phyloP scores from a whole-genome alignment of 2,888 invertebrate genomes.

The Heliconius cydno region DNA sequence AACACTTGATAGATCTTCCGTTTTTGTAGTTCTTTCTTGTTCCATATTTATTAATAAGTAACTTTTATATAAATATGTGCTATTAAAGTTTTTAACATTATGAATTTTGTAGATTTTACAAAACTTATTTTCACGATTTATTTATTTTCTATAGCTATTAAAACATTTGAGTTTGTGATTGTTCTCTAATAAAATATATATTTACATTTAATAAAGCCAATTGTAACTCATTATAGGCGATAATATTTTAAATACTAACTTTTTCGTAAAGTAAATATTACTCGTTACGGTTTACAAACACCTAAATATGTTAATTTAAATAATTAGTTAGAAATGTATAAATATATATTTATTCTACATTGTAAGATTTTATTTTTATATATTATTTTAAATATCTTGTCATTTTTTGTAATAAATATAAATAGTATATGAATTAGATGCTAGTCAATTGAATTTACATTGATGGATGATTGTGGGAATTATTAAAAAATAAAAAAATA shows the following conservation, averaged over 20 bases:
- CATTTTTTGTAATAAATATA: slow-evolving; percentile 42
- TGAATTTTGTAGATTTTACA: slow-evolving; percentile 1
- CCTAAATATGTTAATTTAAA: slow-evolving; percentile 14
- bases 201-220: neutral
- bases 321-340: slow-evolving; percentile 16
- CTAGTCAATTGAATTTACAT: slow-evolving; percentile 80
- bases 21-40: neutral
- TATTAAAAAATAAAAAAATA: slow-evolving; percentile 65
- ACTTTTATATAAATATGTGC: no score
- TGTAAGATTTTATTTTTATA: slow-evolving; percentile 37
- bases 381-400: slow-evolving; percentile 27
- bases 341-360: slow-evolving; percentile 30
- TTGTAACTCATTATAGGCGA: neutral
- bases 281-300: neutral
- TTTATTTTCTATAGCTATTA: neutral
- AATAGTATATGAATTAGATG: slow-evolving; percentile 69
- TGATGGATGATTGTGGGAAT: slow-evolving; percentile 66
- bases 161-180: neutral
- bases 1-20: neutral
- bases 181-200: neutral
- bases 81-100: neutral
- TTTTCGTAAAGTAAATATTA: neutral
- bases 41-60: neutral
- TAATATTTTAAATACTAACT: slow-evolving; percentile 12
- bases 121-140: neutral